Conservation (phyloP, 2,113 vertebrate species). For the Anhinga anhinga region DNA sequence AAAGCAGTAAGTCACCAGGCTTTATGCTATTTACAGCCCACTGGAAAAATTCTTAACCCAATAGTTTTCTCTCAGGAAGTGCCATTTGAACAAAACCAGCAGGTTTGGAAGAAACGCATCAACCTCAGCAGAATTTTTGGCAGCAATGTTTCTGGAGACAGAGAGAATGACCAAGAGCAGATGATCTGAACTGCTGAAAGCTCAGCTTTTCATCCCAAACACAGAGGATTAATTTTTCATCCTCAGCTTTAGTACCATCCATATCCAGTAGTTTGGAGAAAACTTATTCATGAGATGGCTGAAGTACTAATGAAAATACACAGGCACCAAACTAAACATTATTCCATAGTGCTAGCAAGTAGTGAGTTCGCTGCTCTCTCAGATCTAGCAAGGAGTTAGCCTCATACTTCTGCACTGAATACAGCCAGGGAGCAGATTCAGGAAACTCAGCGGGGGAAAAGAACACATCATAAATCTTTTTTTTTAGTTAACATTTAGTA, state of each 20-base stretch:
- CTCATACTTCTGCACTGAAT: neutral
- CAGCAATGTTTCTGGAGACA: neutral
- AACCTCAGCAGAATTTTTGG: neutral
- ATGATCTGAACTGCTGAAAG: neutral
- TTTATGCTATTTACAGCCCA: neutral
- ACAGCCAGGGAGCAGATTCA: neutral
- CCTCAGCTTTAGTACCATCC: neutral
- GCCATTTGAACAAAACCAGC: neutral
- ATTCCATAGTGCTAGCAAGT: neutral
- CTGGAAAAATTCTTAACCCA: neutral
- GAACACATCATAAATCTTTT: neutral
- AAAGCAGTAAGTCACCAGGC: neutral
- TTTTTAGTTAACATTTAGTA: neutral
- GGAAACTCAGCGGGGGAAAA: neutral
- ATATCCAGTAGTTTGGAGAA: neutral
- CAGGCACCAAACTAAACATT: neutral
- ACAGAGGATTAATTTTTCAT: neutral
- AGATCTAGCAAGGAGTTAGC: neutral
- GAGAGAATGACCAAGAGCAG: neutral
- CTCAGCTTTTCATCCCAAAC: neutral
- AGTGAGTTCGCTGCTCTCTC: neutral
- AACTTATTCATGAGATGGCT: neutral
- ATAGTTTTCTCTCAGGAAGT: neutral
- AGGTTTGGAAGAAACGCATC: neutral
- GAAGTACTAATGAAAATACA: neutral